Base-by-base conservation (phyloP, 2,888 invertebrate species). In the Celastrina argiolus region DNA sequence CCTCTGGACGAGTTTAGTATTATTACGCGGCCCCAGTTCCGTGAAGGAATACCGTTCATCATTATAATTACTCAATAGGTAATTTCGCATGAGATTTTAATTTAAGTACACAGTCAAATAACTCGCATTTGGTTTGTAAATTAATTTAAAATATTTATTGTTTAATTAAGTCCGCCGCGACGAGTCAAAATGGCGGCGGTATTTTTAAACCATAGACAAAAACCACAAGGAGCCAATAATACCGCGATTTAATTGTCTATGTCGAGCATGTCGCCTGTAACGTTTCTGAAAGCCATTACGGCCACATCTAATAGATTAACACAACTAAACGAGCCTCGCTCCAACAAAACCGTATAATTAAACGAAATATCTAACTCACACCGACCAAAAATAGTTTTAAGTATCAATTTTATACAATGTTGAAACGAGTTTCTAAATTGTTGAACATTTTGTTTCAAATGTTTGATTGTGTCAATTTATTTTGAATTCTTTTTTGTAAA, bases 251-350 rank as follows among this genome's bases (percentile, higher is more conserved):
- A 39, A 61, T 61, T 61, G 22, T 61, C 14, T 39, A 36, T 39
- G 61, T 61, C 61, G 56, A 26, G 14, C 56, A 28, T 66, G 39
- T 66, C 64, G 65, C 61, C 51, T 69, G 64, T 63, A 66, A 66
- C 64, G 58, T 70, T 67, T 65, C 67, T 61, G 58, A 42, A 61
- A 61, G 63, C 64, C 66, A 66, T 67, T 67, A 67, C 42, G 65
- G 61, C 56, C 41, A 67, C 69, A 69, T 65, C 66, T 65, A 68
- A 34, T 36, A 58, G 66, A 69, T 66, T 67, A 68, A 65, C 69
- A 66, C 69, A 68, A 68, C 68, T 70, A 67, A 69, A 70, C 67
- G 69, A 69, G 70, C 69, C 69, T 65, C 39, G 66, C 69, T 56
- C 56, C 63, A 18, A 42, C 42, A 41, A 63, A 68, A 64, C 66